Evolutionary conservation across 2,113 vertebrate species (phyloP).

Genomic region (Aix galericulata): DNA sequence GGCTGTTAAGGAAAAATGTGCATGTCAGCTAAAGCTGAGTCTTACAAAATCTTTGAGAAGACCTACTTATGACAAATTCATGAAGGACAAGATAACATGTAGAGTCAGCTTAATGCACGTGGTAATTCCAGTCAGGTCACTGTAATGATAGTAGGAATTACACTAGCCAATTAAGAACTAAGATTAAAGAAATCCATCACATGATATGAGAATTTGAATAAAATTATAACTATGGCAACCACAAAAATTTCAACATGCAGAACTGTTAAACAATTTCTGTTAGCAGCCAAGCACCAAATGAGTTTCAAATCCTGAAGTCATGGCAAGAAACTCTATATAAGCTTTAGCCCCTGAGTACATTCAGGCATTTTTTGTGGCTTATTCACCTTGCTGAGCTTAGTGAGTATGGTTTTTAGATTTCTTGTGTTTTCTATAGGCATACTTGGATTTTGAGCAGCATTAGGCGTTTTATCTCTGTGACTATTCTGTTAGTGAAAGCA

Average conservation of each 20-base stretch:
- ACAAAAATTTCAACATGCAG: not conserved
- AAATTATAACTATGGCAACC: not conserved
- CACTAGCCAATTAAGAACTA: not conserved
- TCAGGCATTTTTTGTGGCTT: not conserved
- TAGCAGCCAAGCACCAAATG: rapidly evolving
- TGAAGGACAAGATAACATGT: not conserved
- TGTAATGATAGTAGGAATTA: not conserved
- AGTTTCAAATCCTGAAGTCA: not conserved
- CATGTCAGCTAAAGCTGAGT: not conserved
- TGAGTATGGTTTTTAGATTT: not conserved
- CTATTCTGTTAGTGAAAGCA: not conserved
- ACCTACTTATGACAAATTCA: not conserved
- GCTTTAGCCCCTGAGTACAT: not conserved
- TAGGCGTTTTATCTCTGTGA: rapidly evolving
- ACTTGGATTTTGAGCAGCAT: not conserved
- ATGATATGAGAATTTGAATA: not conserved
- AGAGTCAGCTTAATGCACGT: conserved; percentile 14
- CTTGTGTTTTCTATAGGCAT: not conserved
- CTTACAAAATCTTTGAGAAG: not conserved
- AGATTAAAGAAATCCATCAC: conserved; percentile 44
- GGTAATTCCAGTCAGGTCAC: conserved; percentile 29
- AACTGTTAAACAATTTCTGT: not conserved
- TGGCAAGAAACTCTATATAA: not conserved
- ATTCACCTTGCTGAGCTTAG: rapidly evolving
- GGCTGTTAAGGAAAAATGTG: not conserved